A percentile compares a stretch with the other conserved stretches of the same genome.
These are phyloP conservation scores for Anoura caudifer DNA, from an alignment of 2,113 vertebrate genomes.

Conservation along the genomic window DNA sequence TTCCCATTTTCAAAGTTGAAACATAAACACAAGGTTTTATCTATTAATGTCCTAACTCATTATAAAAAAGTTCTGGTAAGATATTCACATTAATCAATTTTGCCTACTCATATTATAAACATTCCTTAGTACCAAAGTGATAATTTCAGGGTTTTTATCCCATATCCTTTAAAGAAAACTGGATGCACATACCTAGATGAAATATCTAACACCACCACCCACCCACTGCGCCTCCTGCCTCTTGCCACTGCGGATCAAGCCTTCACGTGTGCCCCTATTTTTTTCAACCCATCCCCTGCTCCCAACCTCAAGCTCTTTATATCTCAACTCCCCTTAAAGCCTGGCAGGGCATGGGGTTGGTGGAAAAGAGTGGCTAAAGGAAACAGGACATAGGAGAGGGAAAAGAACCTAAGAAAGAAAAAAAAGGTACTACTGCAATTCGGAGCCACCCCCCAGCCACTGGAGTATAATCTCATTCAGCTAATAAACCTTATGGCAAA, in stretches of 20 bases:
- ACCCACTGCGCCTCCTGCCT: not conserved
- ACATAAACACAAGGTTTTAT: not conserved
- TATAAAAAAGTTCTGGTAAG: not conserved
- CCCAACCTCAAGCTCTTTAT: not conserved
- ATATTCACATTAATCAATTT: not conserved
- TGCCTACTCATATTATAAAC: not conserved
- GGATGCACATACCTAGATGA: not conserved
- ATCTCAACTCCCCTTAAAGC: not conserved
- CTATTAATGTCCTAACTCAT: not conserved
- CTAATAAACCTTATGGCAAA: not conserved
- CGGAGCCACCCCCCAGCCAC: not conserved
- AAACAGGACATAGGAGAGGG: not conserved
- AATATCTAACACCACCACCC: not conserved
- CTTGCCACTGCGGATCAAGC: not conserved
- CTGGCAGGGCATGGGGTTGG: not conserved
- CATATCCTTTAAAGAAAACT: not conserved
- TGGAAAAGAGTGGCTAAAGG: not conserved
- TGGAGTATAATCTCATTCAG: not conserved
- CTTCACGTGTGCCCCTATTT: not conserved
- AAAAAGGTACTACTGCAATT: not conserved
- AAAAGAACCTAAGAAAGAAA: not conserved
- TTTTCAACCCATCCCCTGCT: not conserved
- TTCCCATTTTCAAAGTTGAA: not conserved
- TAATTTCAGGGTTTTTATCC: not conserved
- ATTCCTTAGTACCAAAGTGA: not conserved